Evolutionary conservation across 2,888 invertebrate genomes (phyloP), one percentile per base, ranked within the genome.

Genomic region (Ctena decussata): DNA sequence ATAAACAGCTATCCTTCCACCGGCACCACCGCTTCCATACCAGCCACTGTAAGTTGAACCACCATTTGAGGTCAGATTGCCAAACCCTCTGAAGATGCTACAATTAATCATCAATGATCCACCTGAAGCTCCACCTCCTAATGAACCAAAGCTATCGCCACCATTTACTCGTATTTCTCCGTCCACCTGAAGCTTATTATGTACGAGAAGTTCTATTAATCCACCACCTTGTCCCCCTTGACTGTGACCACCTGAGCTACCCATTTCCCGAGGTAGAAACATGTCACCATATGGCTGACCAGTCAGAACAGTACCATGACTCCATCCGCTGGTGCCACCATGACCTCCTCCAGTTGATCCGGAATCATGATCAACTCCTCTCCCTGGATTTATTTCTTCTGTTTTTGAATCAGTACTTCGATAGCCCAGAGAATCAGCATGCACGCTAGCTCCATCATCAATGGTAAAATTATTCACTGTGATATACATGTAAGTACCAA

Each of bases 261-360:
- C 93, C 6, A 90, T 44, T 32, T 86, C 80, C 37, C 72, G 71
- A 8, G 93, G 93, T 49, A 91, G 86, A 46, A 91, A 93, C 71
- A 93, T 80, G 73, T 93, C 90, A 41, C 93, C 93, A 81, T 93
- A 93, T 0, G 93, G 92, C 27, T 92, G 92, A 5, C 93, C 93
- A 12, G 93, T 92, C 0, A 84, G 69, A 0, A 46, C 21, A 12
- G 85, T 90, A 12, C 91, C 93, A 44, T 76, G 86, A 0, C 93
- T 93, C 46, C 86, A 75, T 1, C 93, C 93, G 78, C 91, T 91
- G 12, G 92, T 92, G 21, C 93, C 93, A 70, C 93, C 93, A 85
- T 94, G 91, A 0, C 92, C 92, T 18, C 84, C 93, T 6, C 93
- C 93, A 27, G 93, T 93, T 3, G 93, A 92, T 5, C 93, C 93